These are phyloP conservation scores for Anneissia japonica DNA, from an alignment of 35 echinoderm and acorn worm species.

Conservation along the genomic window DNA sequence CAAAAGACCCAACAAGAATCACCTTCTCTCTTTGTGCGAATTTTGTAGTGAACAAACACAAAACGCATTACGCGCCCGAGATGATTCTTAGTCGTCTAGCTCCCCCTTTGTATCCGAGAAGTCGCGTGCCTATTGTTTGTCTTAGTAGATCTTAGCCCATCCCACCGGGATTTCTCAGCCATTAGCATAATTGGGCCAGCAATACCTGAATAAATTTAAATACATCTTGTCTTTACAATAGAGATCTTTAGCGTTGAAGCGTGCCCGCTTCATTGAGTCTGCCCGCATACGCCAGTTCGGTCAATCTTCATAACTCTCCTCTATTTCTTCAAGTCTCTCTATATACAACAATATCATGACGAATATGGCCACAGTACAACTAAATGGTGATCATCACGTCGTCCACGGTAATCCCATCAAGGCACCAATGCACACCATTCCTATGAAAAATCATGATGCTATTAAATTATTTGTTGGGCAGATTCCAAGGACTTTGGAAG, in stretches of 20 bases:
- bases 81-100: not conserved
- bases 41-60: not conserved
- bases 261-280: not conserved
- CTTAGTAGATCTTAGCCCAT: not conserved
- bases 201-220: slow-evolving; percentile 2
- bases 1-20: not conserved
- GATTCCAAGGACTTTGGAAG: slow-evolving; percentile 93
- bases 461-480: slow-evolving; percentile 95
- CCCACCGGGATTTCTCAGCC: not conserved
- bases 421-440: slow-evolving; percentile 76
- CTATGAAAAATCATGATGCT: slow-evolving; percentile 99
- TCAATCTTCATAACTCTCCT: not conserved
- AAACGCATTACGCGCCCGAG: not conserved
- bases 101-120: not conserved
- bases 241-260: not conserved
- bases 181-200: not conserved
- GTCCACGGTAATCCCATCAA: not conserved
- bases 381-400: not conserved
- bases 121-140: slow-evolving; percentile 1
- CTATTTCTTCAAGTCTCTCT: not conserved
- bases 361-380: slow-evolving; percentile 15
- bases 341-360: not conserved
- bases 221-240: not conserved
- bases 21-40: not conserved
- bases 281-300: not conserved